Conservation (phyloP, 2,888 invertebrate genomes). For the Eupithecia vulgata region DNA sequence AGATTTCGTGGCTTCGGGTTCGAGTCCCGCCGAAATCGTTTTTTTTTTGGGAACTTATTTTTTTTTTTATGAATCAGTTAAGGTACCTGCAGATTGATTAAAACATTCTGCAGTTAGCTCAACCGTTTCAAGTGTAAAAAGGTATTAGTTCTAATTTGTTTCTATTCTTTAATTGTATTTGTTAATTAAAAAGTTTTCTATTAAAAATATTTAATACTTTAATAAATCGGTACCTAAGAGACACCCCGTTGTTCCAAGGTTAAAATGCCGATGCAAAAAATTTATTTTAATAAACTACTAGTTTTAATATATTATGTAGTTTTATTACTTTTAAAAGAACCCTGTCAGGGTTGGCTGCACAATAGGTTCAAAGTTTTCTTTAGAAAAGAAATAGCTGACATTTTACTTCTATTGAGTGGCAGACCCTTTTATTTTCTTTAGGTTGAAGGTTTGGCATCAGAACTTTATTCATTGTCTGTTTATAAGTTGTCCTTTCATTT, state of each 20-base stretch:
- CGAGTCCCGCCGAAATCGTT: too few relatives aligned
- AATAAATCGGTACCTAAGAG: neutral
- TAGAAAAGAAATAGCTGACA: neutral
- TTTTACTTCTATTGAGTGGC: conserved; percentile 4
- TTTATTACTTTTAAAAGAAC: neutral
- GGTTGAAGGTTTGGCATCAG: neutral
- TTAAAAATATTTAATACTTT: neutral
- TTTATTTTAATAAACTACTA: too few relatives aligned
- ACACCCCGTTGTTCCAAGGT: neutral
- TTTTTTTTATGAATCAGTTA: too few relatives aligned
- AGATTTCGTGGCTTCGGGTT: too few relatives aligned
- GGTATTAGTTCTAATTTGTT: neutral
- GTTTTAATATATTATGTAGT: neutral
- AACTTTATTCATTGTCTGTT: neutral
- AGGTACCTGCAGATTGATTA: neutral
- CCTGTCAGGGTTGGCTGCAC: neutral
- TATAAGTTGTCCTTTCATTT: neutral
- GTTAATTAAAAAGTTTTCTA: neutral
- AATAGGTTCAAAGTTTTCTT: neutral
- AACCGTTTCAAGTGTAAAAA: neutral
- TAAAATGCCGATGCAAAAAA: neutral
- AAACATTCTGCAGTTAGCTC: neutral
- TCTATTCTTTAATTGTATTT: neutral
- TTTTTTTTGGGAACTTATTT: too few relatives aligned
- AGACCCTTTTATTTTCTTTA: neutral